These are phyloP conservation scores for Opisthograptis luteolata DNA, from an alignment of 2,888 invertebrate genomes.

Conservation along the genomic window DNA sequence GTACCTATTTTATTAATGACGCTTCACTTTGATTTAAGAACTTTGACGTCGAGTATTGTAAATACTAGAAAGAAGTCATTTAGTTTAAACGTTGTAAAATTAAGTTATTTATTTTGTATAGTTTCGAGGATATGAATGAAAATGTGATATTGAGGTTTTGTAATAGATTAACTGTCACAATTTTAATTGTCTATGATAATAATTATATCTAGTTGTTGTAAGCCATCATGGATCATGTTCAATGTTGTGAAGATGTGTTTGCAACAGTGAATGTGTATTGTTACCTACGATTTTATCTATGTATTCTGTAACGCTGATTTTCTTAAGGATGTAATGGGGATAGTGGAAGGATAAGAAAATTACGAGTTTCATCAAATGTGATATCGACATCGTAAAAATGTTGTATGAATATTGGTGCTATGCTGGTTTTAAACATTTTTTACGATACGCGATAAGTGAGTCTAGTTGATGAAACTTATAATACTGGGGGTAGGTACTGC, in stretches of 20 bases:
- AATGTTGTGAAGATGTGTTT: constrained; percentile 76
- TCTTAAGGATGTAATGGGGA: too few relatives aligned
- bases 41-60: constrained; percentile 44
- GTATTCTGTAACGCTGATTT: constrained; percentile 2
- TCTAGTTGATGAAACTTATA: too few relatives aligned
- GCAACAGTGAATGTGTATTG: constrained; percentile 70
- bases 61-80: constrained; percentile 68
- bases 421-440: too few relatives aligned
- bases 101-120: constrained; percentile 79
- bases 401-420: too few relatives aligned
- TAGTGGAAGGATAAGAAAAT: too few relatives aligned
- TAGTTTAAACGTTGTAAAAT: constrained; percentile 58
- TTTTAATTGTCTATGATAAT: constrained; percentile 44
- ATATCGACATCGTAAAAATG: too few relatives aligned
- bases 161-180: constrained; percentile 44
- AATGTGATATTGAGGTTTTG: constrained; percentile 37
- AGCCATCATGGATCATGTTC: constrained; percentile 51
- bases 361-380: too few relatives aligned
- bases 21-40: constrained; percentile 41
- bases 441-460: too few relatives aligned
- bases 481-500: too few relatives aligned
- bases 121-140: constrained; percentile 44
- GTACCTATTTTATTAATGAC: constrained; percentile 28
- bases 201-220: constrained; percentile 34
- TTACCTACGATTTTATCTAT: not conserved